A percentile compares a stretch with the other conserved stretches of the same genome.
Evolutionary conservation across 2,797 vertebrate species (phyloP).

Genomic region (Chloroceryle inda): DNA sequence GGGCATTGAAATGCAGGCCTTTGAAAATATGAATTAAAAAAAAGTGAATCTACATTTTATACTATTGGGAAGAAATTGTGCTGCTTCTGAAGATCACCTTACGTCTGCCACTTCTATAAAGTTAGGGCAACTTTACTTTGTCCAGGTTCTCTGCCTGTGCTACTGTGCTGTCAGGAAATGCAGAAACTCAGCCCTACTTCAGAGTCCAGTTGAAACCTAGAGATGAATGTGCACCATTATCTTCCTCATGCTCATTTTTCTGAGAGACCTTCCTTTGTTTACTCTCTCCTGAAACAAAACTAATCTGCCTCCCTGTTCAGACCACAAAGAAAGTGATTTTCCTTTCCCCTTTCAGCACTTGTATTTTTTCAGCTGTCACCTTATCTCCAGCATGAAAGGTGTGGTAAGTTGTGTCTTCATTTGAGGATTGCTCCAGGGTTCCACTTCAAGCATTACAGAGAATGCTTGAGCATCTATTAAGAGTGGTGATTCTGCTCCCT

Average conservation of each 20-base stretch:
- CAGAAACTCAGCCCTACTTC: background rate
- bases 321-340: conserved; percentile 52
- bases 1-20: background rate
- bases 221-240: background rate
- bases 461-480: background rate
- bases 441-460: background rate
- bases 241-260: background rate
- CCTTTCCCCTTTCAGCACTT: conserved; percentile 19
- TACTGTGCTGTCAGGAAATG: background rate
- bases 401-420: background rate
- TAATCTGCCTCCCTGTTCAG: background rate
- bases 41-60: background rate
- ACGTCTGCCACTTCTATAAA: background rate
- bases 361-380: background rate
- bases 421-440: conserved; percentile 9
- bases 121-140: background rate
- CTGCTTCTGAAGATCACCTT: background rate
- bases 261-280: conserved; percentile 14
- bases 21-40: background rate
- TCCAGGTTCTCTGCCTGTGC: background rate
- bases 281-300: background rate
- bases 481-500: background rate
- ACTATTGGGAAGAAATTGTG: background rate
- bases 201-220: background rate
- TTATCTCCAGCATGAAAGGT: conserved; percentile 37